A percentile compares a stretch with the other conserved stretches of the same genome.
These are phyloP conservation scores for Andrena flavipes DNA, from an alignment of 2,888 invertebrate genomes.

Conservation along the genomic window DNA sequence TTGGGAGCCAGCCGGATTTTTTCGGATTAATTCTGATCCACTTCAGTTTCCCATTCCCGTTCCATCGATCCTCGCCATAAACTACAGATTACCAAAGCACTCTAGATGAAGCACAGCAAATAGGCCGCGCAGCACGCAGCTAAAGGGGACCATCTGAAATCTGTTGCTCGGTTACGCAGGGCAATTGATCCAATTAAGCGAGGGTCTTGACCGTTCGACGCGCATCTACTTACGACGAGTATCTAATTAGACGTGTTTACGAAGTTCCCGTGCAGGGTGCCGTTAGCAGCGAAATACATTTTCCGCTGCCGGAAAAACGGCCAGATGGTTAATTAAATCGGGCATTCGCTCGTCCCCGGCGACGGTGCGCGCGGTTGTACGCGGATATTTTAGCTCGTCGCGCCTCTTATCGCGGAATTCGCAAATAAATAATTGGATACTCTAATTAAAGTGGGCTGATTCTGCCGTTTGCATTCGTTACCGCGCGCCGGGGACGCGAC, in stretches of 20 bases:
- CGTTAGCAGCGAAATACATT: constrained; percentile 43
- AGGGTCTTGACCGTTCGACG: not conserved
- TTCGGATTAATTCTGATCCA: too few relatives aligned
- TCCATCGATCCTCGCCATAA: too few relatives aligned
- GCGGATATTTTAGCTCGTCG: constrained; percentile 19
- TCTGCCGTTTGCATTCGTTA: constrained; percentile 18
- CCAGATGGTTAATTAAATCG: constrained; percentile 42
- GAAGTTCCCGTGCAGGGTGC: constrained; percentile 4
- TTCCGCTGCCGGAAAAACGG: constrained; percentile 39
- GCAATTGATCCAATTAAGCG: constrained; percentile 19
- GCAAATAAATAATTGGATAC: constrained; percentile 51
- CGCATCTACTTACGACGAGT: not conserved
- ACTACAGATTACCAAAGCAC: too few relatives aligned
- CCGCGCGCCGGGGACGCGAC: not conserved
- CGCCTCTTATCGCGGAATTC: constrained; percentile 40
- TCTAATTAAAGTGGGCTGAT: constrained; percentile 47
- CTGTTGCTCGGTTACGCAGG: constrained; percentile 6
- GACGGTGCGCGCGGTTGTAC: not conserved
- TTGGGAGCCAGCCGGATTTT: too few relatives aligned
- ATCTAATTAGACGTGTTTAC: constrained; percentile 32
- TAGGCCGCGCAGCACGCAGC: not conserved
- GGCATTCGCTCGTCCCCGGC: constrained; percentile 6
- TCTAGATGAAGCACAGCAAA: not conserved
- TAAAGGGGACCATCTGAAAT: not conserved
- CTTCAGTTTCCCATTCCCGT: too few relatives aligned